Percentiles rank a stretch among this genome's conserved stretches.
These are phyloP conservation scores for Eledone cirrhosa DNA, from an alignment of 2,888 invertebrate genomes.

Conservation along the genomic window DNA sequence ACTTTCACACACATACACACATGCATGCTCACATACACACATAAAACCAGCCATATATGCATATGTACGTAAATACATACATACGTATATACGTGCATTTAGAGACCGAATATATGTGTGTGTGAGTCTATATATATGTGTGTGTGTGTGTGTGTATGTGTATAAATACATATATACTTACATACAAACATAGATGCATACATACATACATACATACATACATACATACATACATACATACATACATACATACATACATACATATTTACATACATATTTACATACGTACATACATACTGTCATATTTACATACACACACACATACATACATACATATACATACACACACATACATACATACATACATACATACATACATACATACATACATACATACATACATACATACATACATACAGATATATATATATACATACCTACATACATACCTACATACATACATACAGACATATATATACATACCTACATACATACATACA, in stretches of 20 bases:
- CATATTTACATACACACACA: neutral
- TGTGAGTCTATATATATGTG: too few relatives aligned
- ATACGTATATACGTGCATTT: too few relatives aligned
- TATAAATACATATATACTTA: neutral
- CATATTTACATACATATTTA: constrained; percentile 7
- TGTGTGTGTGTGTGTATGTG: neutral
- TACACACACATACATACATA: neutral
- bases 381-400: neutral
- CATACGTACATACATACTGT: too few relatives aligned
- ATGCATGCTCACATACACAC: too few relatives aligned
- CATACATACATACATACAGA: too few relatives aligned
- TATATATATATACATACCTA: too few relatives aligned
- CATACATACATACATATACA: neutral
- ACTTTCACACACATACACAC: too few relatives aligned
- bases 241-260: neutral
- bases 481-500: too few relatives aligned
- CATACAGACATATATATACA: too few relatives aligned
- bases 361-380: neutral
- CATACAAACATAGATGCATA: neutral
- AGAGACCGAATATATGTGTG: neutral
- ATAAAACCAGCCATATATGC: too few relatives aligned
- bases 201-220: neutral
- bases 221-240: neutral
- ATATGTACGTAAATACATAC: too few relatives aligned
- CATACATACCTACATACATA: too few relatives aligned